Conservation (phyloP, 2,888 invertebrate genomes). For the Hydropsyche betteni region DNA sequence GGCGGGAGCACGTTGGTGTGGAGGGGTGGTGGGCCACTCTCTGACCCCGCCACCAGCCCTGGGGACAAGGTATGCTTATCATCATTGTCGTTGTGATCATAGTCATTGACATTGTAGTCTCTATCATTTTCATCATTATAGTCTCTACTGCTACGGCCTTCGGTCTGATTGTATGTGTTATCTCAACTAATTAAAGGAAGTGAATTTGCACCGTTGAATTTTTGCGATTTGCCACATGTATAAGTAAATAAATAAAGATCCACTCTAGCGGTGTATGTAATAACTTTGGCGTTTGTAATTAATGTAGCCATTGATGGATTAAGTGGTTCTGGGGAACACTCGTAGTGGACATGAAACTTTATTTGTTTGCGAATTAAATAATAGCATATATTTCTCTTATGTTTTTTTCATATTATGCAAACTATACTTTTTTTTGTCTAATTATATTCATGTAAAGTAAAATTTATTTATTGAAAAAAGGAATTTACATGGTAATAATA, state of each 20-base stretch:
- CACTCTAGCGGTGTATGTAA: no score
- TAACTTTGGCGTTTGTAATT: no score
- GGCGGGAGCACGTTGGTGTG: constrained; percentile 66
- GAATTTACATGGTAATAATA: constrained; percentile 5
- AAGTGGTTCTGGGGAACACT: no score
- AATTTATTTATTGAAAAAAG: not conserved
- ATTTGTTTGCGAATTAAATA: no score
- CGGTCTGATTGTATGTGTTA: no score
- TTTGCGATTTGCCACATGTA: no score
- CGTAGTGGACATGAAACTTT: no score
- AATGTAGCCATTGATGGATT: no score
- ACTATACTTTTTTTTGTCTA: not conserved
- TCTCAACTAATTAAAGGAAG: no score
- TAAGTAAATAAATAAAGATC: no score
- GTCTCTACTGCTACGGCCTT: not conserved
- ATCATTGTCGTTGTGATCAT: constrained; percentile 26
- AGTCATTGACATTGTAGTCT: not conserved
- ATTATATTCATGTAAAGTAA: not conserved
- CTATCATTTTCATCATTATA: constrained; percentile 12
- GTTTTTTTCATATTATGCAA: not conserved
- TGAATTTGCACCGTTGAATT: no score
- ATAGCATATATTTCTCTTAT: no score
- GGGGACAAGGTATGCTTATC: constrained; percentile 66
- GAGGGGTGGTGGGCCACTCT: constrained; percentile 67
- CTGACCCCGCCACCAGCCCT: constrained; percentile 70